A percentile compares a stretch with the other conserved stretches of the same genome.
Conservation (phyloP, 2,888 invertebrate species). For the Charanyca ferruginea region DNA sequence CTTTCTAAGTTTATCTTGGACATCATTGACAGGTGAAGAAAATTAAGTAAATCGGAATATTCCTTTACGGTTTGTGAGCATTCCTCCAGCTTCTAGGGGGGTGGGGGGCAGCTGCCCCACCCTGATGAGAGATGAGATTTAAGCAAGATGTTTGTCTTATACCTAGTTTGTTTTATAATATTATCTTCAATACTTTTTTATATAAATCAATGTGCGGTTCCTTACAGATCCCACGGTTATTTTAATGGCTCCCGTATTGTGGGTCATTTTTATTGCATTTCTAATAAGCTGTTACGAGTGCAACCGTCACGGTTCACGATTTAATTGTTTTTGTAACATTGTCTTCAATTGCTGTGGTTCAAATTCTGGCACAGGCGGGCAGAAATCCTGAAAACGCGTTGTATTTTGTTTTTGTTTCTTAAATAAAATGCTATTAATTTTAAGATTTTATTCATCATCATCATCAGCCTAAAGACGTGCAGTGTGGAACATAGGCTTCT, state of each 20-base stretch:
- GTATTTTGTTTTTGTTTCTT: not conserved
- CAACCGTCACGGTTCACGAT: slow-evolving; percentile 71
- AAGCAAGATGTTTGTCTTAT: no score
- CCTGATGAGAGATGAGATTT: no score
- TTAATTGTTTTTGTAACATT: slow-evolving; percentile 67
- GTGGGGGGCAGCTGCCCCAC: no score
- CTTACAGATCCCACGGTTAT: slow-evolving; percentile 64
- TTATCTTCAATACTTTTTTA: slow-evolving; percentile 13
- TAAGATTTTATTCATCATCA: no score
- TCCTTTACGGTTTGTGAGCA: no score
- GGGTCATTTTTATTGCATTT: slow-evolving; percentile 77
- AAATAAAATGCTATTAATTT: no score
- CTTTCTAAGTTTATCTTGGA: no score
- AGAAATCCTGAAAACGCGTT: not conserved
- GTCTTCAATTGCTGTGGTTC: slow-evolving; percentile 36
- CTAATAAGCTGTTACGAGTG: slow-evolving; percentile 70
- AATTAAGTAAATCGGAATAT: no score
- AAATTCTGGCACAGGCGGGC: not conserved
- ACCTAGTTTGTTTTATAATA: not conserved
- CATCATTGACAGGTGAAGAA: no score
- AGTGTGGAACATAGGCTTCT: no score
- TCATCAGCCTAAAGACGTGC: no score
- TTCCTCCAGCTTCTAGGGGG: no score
- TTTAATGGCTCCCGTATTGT: slow-evolving; percentile 63
- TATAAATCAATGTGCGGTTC: slow-evolving; percentile 37